These are phyloP conservation scores for Mamestra brassicae DNA, from an alignment of 2,888 invertebrate genomes.

Conservation along the genomic window DNA sequence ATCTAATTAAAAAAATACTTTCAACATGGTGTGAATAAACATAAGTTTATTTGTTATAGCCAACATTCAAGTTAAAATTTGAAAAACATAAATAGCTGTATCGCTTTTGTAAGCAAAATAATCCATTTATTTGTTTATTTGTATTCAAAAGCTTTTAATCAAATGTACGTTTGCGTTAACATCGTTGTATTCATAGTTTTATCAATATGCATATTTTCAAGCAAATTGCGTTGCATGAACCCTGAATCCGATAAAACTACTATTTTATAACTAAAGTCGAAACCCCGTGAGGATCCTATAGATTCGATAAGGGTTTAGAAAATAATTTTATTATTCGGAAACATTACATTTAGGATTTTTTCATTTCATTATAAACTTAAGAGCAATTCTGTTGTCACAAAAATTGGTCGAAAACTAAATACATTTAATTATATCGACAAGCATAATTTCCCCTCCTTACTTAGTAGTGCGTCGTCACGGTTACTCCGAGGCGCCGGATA, in stretches of 20 bases:
- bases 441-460: constrained; percentile 53
- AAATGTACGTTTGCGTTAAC: not conserved
- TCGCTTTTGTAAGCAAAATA: not conserved
- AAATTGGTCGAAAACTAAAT: too few relatives aligned
- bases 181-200: not conserved
- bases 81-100: not conserved
- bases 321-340: too few relatives aligned
- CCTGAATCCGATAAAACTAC: not conserved
- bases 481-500: constrained; percentile 72
- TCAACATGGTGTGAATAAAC: too few relatives aligned
- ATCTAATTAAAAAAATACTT: too few relatives aligned
- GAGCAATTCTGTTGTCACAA: too few relatives aligned
- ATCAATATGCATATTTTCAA: not conserved
- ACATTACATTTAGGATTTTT: too few relatives aligned
- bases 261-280: not conserved
- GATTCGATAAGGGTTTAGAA: too few relatives aligned
- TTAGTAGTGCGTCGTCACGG: constrained; percentile 69
- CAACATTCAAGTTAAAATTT: not conserved
- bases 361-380: too few relatives aligned
- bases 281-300: too few relatives aligned
- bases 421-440: constrained; percentile 43
- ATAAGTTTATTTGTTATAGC: not conserved
- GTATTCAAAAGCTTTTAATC: not conserved
- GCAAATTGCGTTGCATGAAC: not conserved
- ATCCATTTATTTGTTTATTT: not conserved